phyloP scores from a whole-genome alignment of 2,113 vertebrate species.

The Trachemys scripta region DNA sequence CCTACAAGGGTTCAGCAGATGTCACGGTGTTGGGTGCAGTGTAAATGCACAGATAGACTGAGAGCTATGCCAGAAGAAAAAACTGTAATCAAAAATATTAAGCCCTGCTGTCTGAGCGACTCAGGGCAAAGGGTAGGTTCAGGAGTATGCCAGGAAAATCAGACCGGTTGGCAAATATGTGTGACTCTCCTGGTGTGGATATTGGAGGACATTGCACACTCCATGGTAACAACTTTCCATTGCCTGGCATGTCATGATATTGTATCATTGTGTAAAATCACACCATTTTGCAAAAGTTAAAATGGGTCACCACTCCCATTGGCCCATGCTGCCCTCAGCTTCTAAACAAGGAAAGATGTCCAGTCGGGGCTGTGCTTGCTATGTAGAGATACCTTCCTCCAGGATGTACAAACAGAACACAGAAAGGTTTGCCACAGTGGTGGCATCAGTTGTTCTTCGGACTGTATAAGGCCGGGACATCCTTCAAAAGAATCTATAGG shows the following conservation, averaged over 20 bases:
- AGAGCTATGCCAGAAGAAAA: background rate
- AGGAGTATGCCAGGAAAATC: background rate
- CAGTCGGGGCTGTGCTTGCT: fast-evolving
- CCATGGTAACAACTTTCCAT: background rate
- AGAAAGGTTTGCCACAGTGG: background rate
- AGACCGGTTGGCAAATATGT: fast-evolving
- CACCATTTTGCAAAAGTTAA: background rate
- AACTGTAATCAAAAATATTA: background rate
- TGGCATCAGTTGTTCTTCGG: background rate
- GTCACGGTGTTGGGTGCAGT: background rate
- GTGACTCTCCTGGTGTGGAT: background rate
- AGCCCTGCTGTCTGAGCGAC: background rate
- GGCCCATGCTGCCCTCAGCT: background rate
- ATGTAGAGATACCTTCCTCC: background rate
- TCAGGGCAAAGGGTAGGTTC: background rate
- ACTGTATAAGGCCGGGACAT: background rate
- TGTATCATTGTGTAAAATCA: constrained; percentile 18
- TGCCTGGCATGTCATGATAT: constrained; percentile 18
- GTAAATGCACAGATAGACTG: background rate
- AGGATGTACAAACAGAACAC: background rate
- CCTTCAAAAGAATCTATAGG: background rate
- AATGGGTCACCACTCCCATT: background rate
- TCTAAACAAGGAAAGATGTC: background rate
- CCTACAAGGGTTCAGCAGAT: background rate
- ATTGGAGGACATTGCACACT: fast-evolving